Evolutionary conservation across 2,113 vertebrate species (phyloP).

Genomic region (Elachura formosa): DNA sequence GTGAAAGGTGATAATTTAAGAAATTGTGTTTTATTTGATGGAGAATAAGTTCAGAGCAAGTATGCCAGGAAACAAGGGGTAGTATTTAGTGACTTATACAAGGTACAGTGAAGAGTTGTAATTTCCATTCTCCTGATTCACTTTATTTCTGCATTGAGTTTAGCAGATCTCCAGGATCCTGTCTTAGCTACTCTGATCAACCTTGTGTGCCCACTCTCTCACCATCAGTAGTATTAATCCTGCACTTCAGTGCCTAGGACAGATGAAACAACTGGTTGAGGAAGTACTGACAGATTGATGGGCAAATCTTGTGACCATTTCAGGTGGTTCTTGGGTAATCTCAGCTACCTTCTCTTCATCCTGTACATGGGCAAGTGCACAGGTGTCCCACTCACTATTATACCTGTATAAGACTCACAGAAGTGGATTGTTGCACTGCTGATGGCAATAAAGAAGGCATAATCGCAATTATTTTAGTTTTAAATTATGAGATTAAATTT

Average conservation of each 20-base stretch:
- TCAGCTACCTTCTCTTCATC: background rate
- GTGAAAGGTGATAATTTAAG: background rate
- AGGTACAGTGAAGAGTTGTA: background rate
- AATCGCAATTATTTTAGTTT: background rate
- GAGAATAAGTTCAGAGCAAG: background rate
- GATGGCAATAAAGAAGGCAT: background rate
- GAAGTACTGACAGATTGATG: background rate
- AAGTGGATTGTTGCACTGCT: background rate
- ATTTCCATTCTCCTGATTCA: background rate
- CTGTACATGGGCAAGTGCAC: background rate
- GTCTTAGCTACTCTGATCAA: background rate
- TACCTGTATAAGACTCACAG: background rate
- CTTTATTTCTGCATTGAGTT: background rate
- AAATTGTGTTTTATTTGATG: background rate
- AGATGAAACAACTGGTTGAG: background rate
- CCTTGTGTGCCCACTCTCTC: background rate
- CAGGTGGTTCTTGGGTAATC: background rate
- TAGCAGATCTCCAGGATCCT: background rate
- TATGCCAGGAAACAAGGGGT: background rate
- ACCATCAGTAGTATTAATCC: background rate
- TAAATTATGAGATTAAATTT: background rate
- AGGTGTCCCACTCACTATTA: background rate
- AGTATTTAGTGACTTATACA: background rate
- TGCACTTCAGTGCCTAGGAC: background rate
- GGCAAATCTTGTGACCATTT: background rate